These are phyloP conservation scores for Hiodon tergisus DNA, from an alignment of 2,113 vertebrate species.

Conservation along the genomic window DNA sequence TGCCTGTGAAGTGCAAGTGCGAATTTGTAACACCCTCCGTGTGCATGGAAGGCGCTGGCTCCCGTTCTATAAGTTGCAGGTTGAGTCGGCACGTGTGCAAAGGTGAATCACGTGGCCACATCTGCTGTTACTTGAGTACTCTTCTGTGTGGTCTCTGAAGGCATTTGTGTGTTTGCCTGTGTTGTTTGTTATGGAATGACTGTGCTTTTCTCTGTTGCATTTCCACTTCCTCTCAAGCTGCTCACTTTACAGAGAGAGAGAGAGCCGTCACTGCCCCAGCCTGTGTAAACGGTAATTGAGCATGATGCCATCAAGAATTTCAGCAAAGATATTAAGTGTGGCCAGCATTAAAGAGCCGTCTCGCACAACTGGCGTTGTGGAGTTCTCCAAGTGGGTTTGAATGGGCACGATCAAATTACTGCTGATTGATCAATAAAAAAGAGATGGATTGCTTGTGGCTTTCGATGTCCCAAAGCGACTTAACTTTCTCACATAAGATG, in stretches of 20 bases:
- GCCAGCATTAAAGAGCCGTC: conserved; percentile 21
- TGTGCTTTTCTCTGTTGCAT: neutral
- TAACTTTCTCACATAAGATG: too few relatives aligned
- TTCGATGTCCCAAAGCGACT: too few relatives aligned
- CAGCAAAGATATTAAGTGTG: conserved; percentile 33
- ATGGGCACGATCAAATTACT: conserved; percentile 16
- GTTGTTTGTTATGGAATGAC: neutral
- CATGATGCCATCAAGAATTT: conserved; percentile 19
- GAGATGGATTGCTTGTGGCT: neutral
- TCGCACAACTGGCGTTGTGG: neutral
- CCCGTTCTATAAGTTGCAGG: neutral
- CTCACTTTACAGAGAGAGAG: conserved; percentile 12
- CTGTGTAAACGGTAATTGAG: conserved; percentile 24
- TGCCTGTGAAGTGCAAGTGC: too few relatives aligned
- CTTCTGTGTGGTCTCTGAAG: neutral
- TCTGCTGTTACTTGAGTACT: neutral
- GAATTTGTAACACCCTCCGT: too few relatives aligned
- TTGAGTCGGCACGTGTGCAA: neutral
- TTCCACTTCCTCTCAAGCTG: neutral
- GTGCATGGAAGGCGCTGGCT: too few relatives aligned
- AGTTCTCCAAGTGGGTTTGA: neutral
- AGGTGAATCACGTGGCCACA: neutral
- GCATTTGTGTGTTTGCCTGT: neutral
- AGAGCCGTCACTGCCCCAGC: too few relatives aligned
- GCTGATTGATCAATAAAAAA: conserved; percentile 21